These are phyloP conservation scores for Mercenaria mercenaria DNA, from an alignment of 1,140 invertebrate genomes.

Conservation along the genomic window DNA sequence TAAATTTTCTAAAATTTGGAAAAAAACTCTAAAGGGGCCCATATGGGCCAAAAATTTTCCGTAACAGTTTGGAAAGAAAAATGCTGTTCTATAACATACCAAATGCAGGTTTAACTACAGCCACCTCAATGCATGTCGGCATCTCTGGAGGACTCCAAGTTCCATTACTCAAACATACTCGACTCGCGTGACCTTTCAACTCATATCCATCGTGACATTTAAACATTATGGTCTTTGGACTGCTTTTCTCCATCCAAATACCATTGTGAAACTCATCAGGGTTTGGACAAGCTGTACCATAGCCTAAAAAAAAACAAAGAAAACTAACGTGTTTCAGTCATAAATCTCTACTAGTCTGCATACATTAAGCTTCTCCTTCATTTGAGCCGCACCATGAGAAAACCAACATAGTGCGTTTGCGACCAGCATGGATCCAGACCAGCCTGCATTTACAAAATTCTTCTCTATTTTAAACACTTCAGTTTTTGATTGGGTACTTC, in stretches of 20 bases:
- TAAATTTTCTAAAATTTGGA: too few species aligned
- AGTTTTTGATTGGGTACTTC: too few species aligned
- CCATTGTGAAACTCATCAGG: constrained; percentile 21
- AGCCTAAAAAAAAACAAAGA: neutral
- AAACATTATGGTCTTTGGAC: constrained; percentile 12
- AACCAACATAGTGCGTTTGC: too few species aligned
- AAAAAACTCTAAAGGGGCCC: too few species aligned
- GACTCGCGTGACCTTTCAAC: neutral
- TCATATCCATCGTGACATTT: constrained; percentile 20
- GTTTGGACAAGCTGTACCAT: neutral
- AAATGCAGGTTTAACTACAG: neutral
- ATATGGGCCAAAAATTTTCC: too few species aligned
- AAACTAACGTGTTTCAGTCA: neutral
- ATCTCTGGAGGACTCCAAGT: constrained; percentile 13
- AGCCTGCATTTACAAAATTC: too few species aligned
- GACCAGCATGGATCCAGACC: too few species aligned
- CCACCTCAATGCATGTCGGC: neutral
- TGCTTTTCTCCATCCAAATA: neutral
- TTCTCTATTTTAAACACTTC: too few species aligned
- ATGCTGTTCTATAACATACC: too few species aligned
- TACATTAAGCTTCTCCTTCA: neutral
- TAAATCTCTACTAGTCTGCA: neutral
- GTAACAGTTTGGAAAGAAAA: too few species aligned
- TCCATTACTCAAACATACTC: constrained; percentile 7
- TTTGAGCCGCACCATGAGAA: too few species aligned